Percentiles rank a stretch among this genome's conserved stretches.
These are phyloP conservation scores for Lycaon pictus DNA, from an alignment of 2,113 vertebrate genomes.

Conservation along the genomic window DNA sequence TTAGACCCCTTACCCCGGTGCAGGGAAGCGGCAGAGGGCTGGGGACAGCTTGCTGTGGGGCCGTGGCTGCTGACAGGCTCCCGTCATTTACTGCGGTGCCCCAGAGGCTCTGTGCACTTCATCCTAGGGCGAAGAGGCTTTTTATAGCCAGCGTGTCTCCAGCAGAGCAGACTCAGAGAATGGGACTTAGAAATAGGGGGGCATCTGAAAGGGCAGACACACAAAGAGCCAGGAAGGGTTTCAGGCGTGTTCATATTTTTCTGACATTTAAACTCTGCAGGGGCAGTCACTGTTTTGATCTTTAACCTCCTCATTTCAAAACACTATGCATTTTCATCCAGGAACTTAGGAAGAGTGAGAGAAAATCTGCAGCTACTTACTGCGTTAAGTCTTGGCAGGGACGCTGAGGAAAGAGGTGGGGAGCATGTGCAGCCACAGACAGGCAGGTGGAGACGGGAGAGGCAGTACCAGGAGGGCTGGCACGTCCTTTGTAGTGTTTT, in stretches of 20 bases:
- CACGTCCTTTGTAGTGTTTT: neutral
- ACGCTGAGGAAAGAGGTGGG: neutral
- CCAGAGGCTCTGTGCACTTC: conserved; percentile 73
- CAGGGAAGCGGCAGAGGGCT: conserved; percentile 63
- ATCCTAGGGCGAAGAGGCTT: conserved; percentile 79
- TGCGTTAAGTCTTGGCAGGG: neutral
- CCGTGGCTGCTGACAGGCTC: conserved; percentile 75
- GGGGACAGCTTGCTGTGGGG: conserved; percentile 72
- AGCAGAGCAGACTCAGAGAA: conserved; percentile 85
- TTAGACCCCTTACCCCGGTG: conserved; percentile 72
- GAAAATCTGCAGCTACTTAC: neutral
- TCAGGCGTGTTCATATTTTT: conserved; percentile 67
- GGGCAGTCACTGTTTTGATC: conserved; percentile 80
- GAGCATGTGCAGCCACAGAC: neutral
- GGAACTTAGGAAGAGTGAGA: neutral
- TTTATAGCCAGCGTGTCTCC: conserved; percentile 78
- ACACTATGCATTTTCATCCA: conserved; percentile 55
- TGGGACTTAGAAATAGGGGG: conserved; percentile 75
- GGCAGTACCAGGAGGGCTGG: rapidly evolving
- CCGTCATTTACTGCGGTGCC: conserved; percentile 73
- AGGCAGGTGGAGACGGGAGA: neutral
- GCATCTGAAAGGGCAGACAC: conserved; percentile 86
- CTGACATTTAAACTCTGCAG: conserved; percentile 88
- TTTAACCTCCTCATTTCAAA: conserved; percentile 83
- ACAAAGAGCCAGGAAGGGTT: conserved; percentile 84